A percentile compares a stretch with the other conserved stretches of the same genome.
These are phyloP conservation scores for Vandiemenella viatica DNA, from an alignment of 2,888 invertebrate genomes.

Conservation along the genomic window DNA sequence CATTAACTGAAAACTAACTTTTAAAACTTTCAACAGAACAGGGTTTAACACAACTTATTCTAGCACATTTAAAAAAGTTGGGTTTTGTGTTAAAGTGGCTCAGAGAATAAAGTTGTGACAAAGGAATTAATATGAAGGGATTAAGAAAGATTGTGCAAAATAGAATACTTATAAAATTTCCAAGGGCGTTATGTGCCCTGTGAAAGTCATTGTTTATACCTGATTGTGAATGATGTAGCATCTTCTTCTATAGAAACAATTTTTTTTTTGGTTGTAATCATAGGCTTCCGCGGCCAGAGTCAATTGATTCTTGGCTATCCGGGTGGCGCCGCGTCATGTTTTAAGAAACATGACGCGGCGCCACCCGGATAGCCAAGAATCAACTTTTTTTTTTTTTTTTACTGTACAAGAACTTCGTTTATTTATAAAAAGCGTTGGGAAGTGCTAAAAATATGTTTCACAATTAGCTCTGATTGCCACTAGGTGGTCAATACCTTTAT, in stretches of 20 bases:
- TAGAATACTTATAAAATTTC: not conserved
- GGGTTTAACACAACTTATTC: not conserved
- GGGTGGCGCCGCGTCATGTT: no score
- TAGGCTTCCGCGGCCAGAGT: no score
- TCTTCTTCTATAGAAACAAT: not conserved
- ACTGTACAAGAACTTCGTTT: no score
- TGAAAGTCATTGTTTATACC: not conserved
- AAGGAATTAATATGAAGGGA: not conserved
- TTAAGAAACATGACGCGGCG: no score
- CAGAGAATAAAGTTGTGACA: not conserved
- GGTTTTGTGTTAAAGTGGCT: not conserved
- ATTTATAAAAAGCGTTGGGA: no score
- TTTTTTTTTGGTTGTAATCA: no score
- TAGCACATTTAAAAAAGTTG: not conserved
- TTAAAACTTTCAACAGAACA: not conserved
- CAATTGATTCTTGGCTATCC: no score
- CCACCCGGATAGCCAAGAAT: no score
- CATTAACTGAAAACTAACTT: not conserved
- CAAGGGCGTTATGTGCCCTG: not conserved
- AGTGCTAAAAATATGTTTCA: no score
- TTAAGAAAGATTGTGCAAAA: not conserved
- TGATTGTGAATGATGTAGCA: not conserved
- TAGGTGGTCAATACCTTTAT: no score
- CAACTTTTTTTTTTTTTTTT: no score
- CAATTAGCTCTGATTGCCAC: no score